phyloP scores from a whole-genome alignment of 2,888 invertebrate genomes.

The Lasioglossum pauxillum region DNA sequence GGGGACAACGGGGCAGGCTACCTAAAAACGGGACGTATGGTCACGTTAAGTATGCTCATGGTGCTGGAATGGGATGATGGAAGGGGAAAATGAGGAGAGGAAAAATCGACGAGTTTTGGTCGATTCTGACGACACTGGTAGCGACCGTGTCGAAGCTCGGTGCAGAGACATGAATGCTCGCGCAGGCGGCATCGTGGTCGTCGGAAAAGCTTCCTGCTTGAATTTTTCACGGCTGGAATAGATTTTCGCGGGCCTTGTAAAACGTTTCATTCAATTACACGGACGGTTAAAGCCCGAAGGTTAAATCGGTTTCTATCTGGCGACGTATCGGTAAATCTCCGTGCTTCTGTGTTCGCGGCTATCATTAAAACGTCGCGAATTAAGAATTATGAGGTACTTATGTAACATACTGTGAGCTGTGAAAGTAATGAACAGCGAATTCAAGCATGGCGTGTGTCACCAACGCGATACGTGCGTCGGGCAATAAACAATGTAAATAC shows the following conservation, averaged over 20 bases:
- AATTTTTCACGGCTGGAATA: neutral
- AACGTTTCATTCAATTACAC: conserved; percentile 32
- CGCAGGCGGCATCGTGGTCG: neutral
- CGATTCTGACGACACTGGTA: too few relatives aligned
- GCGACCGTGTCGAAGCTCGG: neutral
- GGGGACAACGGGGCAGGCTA: too few relatives aligned
- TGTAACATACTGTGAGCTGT: conserved; percentile 54
- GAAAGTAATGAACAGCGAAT: conserved; percentile 62
- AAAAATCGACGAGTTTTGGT: too few relatives aligned
- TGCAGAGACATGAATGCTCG: neutral
- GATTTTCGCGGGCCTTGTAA: conserved; percentile 17
- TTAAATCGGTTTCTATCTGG: conserved; percentile 39
- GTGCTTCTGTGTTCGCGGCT: conserved; percentile 60
- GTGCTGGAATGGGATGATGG: too few relatives aligned
- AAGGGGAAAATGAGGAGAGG: too few relatives aligned
- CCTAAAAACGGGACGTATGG: too few relatives aligned
- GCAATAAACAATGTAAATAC: conserved; percentile 63
- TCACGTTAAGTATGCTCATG: too few relatives aligned
- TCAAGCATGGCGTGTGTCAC: conserved; percentile 56
- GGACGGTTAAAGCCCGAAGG: conserved; percentile 2
- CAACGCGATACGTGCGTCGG: conserved; percentile 47
- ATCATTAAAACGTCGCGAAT: conserved; percentile 64
- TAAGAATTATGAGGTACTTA: conserved; percentile 64
- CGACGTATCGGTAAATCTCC: conserved; percentile 59
- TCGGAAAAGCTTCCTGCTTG: neutral